A percentile compares a stretch with the other conserved stretches of the same genome.
These are phyloP conservation scores for Gallinago paraguaiae DNA, from an alignment of 2,113 vertebrate genomes.

Conservation along the genomic window DNA sequence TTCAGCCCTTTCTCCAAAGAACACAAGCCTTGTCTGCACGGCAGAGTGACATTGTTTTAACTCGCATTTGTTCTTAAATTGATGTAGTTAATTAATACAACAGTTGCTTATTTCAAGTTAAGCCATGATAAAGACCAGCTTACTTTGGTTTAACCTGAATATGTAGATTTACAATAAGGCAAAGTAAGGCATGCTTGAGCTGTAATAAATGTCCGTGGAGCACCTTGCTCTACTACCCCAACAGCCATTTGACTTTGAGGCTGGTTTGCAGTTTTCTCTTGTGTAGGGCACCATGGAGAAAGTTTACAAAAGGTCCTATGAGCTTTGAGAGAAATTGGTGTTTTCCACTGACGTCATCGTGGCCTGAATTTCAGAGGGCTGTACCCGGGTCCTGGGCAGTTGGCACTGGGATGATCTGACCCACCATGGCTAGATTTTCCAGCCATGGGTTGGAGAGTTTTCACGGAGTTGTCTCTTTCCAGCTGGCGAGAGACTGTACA, in stretches of 20 bases:
- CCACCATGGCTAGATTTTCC: neutral
- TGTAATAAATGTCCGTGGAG: fast-evolving
- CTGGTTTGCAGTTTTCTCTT: neutral
- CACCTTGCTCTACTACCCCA: no score
- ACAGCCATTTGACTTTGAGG: neutral
- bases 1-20: neutral
- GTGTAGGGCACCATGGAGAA: neutral
- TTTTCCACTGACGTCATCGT: fast-evolving
- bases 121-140: neutral
- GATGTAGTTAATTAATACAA: neutral
- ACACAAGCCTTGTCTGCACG: neutral
- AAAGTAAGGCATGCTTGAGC: neutral
- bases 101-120: neutral
- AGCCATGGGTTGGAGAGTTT: neutral
- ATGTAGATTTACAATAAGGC: neutral
- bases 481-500: neutral
- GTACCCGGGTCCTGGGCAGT: neutral
- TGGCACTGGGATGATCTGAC: neutral
- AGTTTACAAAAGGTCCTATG: neutral
- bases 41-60: neutral
- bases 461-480: neutral
- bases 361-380: neutral
- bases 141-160: neutral
- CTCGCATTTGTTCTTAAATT: neutral
- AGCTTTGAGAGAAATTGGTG: fast-evolving